Conservation (phyloP, 1,140 invertebrate genomes). For the Belonocnema kinseyi region DNA sequence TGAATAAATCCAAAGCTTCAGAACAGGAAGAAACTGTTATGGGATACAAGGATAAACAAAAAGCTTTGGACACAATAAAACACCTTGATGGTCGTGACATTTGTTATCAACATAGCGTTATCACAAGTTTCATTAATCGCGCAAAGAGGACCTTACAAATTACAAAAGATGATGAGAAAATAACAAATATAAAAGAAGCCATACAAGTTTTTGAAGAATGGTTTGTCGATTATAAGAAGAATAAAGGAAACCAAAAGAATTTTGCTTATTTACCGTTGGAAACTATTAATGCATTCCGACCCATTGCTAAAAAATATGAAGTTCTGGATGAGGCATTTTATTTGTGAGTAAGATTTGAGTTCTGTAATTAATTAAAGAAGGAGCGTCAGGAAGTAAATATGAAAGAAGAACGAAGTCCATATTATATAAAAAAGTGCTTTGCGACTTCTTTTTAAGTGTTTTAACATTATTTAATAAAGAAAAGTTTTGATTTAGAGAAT, state of each 20-base stretch:
- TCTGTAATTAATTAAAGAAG: no score
- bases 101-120: constrained; percentile 67
- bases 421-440: no score
- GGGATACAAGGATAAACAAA: constrained; percentile 72
- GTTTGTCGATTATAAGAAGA: constrained; percentile 66
- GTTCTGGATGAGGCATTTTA: no score
- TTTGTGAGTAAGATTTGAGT: no score
- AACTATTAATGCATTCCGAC: no score
- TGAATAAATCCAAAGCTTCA: constrained; percentile 43
- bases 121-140: constrained; percentile 66
- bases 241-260: constrained; percentile 52
- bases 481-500: no score
- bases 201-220: constrained; percentile 68
- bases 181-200: constrained; percentile 62
- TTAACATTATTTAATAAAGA: no score
- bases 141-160: constrained; percentile 68
- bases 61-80: constrained; percentile 66
- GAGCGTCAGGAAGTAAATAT: no score
- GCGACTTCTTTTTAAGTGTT: no score
- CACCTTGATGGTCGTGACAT: constrained; percentile 65
- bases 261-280: no score
- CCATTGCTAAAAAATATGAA: no score
- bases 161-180: constrained; percentile 69
- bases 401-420: no score
- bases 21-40: constrained; percentile 46